These are phyloP conservation scores for Crypturellus undulatus DNA, from an alignment of 2,113 vertebrate genomes.

Conservation along the genomic window DNA sequence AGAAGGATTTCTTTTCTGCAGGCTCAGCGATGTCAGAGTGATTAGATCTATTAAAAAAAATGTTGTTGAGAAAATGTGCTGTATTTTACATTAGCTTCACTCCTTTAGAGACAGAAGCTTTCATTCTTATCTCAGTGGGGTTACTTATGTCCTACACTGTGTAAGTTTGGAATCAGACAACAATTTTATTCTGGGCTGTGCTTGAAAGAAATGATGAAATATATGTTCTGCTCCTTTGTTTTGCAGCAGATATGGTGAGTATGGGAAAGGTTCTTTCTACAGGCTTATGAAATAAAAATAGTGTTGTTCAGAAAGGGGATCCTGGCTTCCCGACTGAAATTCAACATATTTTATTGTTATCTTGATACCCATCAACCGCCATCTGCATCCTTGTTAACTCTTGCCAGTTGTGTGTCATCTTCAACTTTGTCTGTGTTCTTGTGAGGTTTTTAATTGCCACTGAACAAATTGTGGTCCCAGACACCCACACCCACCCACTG, in stretches of 20 bases:
- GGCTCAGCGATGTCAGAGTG: not conserved
- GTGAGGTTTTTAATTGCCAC: not conserved
- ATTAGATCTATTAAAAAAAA: not conserved
- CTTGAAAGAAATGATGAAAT: slow-evolving; percentile 57
- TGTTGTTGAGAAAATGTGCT: not conserved
- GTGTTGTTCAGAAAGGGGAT: not conserved
- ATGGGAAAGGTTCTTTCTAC: not conserved
- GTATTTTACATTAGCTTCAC: slow-evolving; percentile 19
- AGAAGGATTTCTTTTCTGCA: slow-evolving; percentile 9
- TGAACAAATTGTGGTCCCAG: not conserved
- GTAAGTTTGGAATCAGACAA: slow-evolving; percentile 22
- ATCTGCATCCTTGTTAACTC: not conserved
- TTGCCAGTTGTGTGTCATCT: not conserved
- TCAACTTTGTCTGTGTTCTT: not conserved
- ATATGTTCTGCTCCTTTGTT: not conserved
- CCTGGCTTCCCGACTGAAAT: not conserved
- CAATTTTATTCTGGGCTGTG: slow-evolving; percentile 21
- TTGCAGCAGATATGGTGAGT: not conserved
- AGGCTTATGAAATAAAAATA: not conserved
- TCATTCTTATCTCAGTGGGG: not conserved
- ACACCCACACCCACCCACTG: not conserved
- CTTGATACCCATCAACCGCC: not conserved
- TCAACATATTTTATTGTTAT: not conserved
- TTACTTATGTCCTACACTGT: not conserved
- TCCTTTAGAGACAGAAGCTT: not conserved